Base-by-base conservation (phyloP, 2,797 vertebrate genomes). In the Pipistrellus pipistrellus region DNA sequence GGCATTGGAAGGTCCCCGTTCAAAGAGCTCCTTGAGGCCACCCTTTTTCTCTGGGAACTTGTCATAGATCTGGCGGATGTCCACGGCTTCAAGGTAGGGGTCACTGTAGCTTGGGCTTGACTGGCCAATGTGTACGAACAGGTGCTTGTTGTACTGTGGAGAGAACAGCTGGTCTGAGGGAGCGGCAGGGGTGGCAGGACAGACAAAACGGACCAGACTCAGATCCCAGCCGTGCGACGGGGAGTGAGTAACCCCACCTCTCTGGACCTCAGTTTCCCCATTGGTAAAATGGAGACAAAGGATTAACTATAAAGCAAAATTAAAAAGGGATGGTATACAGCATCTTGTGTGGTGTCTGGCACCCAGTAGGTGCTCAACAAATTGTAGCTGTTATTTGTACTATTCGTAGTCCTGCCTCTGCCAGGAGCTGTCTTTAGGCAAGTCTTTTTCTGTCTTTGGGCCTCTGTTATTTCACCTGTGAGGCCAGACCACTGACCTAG, bases 31-130 rank as follows among this genome's bases (percentile, higher is more conserved):
- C 98, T 99, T 99, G 96, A 99, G 98, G 48, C 99, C 99, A 4
- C 99, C 99, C 98, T 99, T 99, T 97, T 99, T 99, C 98, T 99
- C 99, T 0, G 99, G 99, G 97, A 99, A 99, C 97, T 99, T 99
- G 98, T 99, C 99, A 59, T 99, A 99, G 98, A 99, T 99, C 98
- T 99, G 99, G 94, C 99, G 98, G 97, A 99, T 98, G 97, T 99
- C 99, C 98, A 99, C 99, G 0, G 99, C 99, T 98, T 99, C 99
- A 97, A 99, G 98, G 98, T 99, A 99, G 93, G 99, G 98, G 95
- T 99, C 99, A 41, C 97, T 99, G 98, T 99, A 99, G 97, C 98
- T 98, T 84, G 99, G 98, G 98, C 99, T 99, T 71, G 99, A 99
- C 98, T 99, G 99, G 96, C 99, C 99, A 4, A 99, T 99, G 97